Evolutionary conservation across 2,888 invertebrate genomes (phyloP).

Genomic region (Drosophila villosipedis): DNA sequence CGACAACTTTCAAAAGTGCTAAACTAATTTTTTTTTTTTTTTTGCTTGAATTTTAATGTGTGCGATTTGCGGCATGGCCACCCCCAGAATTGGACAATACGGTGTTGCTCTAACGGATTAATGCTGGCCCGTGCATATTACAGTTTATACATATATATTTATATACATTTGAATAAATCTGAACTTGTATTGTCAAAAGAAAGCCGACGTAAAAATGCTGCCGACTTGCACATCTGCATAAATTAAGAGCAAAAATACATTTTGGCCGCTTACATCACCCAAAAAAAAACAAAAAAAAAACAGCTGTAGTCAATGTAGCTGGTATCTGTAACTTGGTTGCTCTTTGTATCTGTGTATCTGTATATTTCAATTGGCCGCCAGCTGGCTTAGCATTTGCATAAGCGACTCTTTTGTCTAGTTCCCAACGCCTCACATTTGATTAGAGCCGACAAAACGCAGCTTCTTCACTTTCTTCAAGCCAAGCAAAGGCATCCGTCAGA

Average conservation of each 20-base stretch:
- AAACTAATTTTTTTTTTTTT: slow-evolving; percentile 60
- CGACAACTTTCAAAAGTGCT: slow-evolving; percentile 77
- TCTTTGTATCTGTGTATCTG: slow-evolving; percentile 6
- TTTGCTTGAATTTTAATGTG: slow-evolving; percentile 24
- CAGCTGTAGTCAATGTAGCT: slow-evolving; percentile 56
- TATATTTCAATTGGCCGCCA: slow-evolving; percentile 32
- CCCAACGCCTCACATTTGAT: slow-evolving; percentile 53
- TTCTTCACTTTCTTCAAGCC: slow-evolving; percentile 72
- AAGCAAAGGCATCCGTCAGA: slow-evolving; percentile 32
- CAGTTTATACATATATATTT: slow-evolving; percentile 1
- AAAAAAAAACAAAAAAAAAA: slow-evolving; percentile 6
- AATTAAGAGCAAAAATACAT: slow-evolving; percentile 66
- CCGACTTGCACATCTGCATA: slow-evolving; percentile 52
- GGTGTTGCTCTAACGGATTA: slow-evolving; percentile 45
- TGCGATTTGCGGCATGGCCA: slow-evolving; percentile 52
- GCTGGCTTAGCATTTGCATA: slow-evolving; percentile 63
- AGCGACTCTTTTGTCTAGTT: slow-evolving; percentile 71
- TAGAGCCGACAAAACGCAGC: slow-evolving; percentile 44
- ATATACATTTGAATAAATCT: slow-evolving; percentile 23
- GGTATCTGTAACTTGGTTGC: slow-evolving; percentile 46
- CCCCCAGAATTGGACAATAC: slow-evolving; percentile 50
- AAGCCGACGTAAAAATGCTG: slow-evolving; percentile 69
- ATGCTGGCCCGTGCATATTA: slow-evolving; percentile 7
- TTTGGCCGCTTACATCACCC: slow-evolving; percentile 66
- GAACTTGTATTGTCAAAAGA: slow-evolving; percentile 62